Conservation (phyloP, 2,113 vertebrate species). For the Machaerirhynchus nigripectus region DNA sequence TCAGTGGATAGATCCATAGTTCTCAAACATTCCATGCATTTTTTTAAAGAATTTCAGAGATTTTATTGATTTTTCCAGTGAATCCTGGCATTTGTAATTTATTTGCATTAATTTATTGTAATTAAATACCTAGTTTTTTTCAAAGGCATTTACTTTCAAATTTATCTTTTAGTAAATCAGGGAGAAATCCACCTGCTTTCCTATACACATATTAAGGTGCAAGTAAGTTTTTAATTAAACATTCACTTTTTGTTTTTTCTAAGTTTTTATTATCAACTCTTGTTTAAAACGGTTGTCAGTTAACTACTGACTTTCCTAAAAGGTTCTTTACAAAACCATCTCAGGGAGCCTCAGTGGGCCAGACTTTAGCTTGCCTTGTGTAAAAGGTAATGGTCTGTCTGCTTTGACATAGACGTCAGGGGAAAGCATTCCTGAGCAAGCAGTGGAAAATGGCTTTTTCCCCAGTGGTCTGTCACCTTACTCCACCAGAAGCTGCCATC, state of each 20-base stretch:
- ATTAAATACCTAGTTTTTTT: not conserved
- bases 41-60: not conserved
- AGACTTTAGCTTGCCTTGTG: not conserved
- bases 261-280: not conserved
- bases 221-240: not conserved
- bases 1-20: not conserved
- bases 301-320: not conserved
- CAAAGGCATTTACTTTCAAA: not conserved
- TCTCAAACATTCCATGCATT: not conserved
- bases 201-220: not conserved
- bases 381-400: not conserved
- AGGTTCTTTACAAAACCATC: not conserved
- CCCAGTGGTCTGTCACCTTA: not conserved
- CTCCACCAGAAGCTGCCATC: not conserved
- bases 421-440: not conserved
- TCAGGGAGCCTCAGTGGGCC: not conserved
- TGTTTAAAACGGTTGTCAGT: not conserved
- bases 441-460: not conserved
- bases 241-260: not conserved
- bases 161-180: not conserved
- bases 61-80: not conserved
- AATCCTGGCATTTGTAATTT: not conserved
- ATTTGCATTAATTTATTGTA: not conserved
- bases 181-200: not conserved
- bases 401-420: not conserved